Percentiles rank a stretch among this genome's conserved stretches.
These are phyloP conservation scores for Apteryx mantelli DNA, from an alignment of 2,113 vertebrate species.

Conservation along the genomic window DNA sequence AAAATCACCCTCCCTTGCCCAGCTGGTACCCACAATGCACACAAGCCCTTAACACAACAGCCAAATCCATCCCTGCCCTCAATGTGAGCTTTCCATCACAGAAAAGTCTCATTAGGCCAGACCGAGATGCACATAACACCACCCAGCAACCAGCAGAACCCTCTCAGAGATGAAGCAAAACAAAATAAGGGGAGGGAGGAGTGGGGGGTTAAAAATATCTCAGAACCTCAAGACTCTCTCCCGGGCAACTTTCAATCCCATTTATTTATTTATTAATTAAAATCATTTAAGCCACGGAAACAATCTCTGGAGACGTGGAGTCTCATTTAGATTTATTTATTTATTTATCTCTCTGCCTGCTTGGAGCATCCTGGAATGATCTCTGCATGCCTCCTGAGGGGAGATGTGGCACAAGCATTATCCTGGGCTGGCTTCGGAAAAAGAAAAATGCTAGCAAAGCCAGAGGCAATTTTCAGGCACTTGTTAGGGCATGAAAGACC, in stretches of 20 bases:
- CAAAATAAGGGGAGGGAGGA: background rate
- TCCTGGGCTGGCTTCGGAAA: background rate
- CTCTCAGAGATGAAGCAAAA: background rate
- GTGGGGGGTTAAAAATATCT: conserved; percentile 42
- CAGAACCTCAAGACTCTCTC: conserved; percentile 31
- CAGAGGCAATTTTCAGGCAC: conserved; percentile 20
- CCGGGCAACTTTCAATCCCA: conserved; percentile 39
- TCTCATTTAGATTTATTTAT: conserved; percentile 43
- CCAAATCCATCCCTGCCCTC: background rate
- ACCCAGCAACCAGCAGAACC: conserved; percentile 7
- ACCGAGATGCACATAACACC: background rate
- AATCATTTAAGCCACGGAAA: conserved; percentile 70
- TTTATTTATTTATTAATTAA: conserved; percentile 81
- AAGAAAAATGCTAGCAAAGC: background rate
- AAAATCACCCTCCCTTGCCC: background rate
- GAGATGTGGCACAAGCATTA: background rate
- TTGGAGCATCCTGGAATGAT: conserved; percentile 24
- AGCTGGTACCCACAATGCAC: background rate
- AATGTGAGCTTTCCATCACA: background rate
- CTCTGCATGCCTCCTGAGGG: background rate
- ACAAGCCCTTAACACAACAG: background rate
- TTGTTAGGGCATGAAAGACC: background rate
- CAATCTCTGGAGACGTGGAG: conserved; percentile 47
- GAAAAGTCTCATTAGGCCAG: background rate
- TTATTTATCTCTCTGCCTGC: background rate